Evolutionary conservation across 2,113 vertebrate species (phyloP), one percentile per base, ranked within the genome.

Genomic region (Heptranchias perlo): DNA sequence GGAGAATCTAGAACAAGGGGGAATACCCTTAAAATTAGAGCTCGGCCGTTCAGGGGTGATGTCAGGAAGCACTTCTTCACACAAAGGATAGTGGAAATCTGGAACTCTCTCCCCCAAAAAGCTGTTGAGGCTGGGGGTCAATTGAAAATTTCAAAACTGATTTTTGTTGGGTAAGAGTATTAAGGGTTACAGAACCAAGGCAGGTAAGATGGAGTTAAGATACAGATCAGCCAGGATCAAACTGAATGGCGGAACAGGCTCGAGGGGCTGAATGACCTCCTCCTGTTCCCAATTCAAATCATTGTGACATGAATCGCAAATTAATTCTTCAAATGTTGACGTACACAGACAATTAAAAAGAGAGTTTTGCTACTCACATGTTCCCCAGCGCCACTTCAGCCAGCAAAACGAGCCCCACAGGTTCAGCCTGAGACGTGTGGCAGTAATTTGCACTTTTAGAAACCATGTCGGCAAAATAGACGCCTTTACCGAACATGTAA

Each of bases 371-470:
- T 87, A 98, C 99, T 98, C 96, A 99, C 99, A 99, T 99, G 97
- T 99, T 99, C 96, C 99, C 99, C 35, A 99, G 98, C 67, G 99
- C 99, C 31, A 99, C 99, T 97, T 99, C 99, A 96, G 98, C 99
- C 96, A 99, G 97, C 94, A 99, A 98, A 58, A 99, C 96, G 54
- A 99, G 98, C 52, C 99, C 99, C 2, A 98, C 97, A 0, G 99
- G 98, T 96, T 99, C 98, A 39, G 98, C 98, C 82, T 99, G 99
- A 96, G 99, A 99, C 0, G 99, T 98, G 97, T 99, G 99, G 97
- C 99, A 99, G 98, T 99, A 99, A 98, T 99, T 99, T 16, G 99
- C 99, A 96, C 99, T 99, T 98, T 99, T 99, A 62, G 99, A 99
- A 86, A 99, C 99, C 99, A 99, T 99, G 97, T 99, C 99, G 0